A percentile compares a stretch with the other conserved stretches of the same genome.
Evolutionary conservation across 2,797 vertebrate genomes (phyloP).

Genomic region (Gambelia wislizenii): DNA sequence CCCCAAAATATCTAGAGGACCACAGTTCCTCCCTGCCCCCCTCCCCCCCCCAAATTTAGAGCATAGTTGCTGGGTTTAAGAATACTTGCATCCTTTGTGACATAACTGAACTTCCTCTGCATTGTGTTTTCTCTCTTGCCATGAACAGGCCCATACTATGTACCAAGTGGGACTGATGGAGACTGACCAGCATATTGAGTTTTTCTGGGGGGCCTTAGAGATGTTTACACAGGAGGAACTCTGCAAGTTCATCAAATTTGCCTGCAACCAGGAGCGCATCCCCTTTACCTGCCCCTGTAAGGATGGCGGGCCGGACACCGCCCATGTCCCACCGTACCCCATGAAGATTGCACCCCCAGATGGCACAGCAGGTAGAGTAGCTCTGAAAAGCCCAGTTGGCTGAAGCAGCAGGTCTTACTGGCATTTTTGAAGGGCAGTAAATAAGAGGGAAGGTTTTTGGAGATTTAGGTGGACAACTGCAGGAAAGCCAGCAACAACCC

Average conservation of each 20-base stretch:
- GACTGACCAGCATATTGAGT: slow-evolving; percentile 97
- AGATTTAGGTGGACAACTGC: no score
- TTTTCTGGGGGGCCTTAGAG: slow-evolving; percentile 96
- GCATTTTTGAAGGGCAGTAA: neutral
- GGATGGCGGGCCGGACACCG: slow-evolving; percentile 94
- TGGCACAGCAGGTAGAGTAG: slow-evolving; percentile 87
- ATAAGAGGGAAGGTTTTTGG: neutral
- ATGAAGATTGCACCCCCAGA: slow-evolving; percentile 99
- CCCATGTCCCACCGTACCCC: slow-evolving; percentile 96
- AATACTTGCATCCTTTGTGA: no score
- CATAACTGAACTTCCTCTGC: neutral
- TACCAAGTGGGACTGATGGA: slow-evolving; percentile 99
- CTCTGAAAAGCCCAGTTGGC: accelerated
- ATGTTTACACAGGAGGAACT: slow-evolving; percentile 98
- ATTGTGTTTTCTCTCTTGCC: neutral
- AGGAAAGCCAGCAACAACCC: no score
- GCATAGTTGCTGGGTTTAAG: no score
- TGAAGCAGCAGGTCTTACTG: neutral
- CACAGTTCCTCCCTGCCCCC: no score
- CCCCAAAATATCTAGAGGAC: no score
- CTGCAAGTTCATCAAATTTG: slow-evolving; percentile 99
- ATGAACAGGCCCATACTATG: slow-evolving; percentile 94
- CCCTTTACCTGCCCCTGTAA: slow-evolving; percentile 98
- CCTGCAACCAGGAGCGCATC: slow-evolving; percentile 98
- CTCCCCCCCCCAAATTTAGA: no score